phyloP scores from a whole-genome alignment of 2,888 invertebrate species.

The Chalcosyrphus nemorum region DNA sequence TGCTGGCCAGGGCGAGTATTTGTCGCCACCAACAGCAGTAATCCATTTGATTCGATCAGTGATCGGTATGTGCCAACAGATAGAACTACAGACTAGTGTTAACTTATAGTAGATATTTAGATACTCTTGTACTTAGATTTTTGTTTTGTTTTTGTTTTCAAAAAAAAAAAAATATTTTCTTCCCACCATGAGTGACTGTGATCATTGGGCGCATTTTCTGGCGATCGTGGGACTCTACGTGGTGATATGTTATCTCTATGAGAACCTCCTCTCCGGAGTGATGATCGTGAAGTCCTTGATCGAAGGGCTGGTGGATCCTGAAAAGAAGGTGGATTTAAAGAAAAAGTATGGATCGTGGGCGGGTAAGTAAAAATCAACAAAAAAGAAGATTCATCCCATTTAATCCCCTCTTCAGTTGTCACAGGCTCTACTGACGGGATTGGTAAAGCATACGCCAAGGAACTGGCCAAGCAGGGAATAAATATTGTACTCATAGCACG shows the following conservation, averaged over 20 bases:
- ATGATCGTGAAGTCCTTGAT: slow-evolving; percentile 84
- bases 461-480: slow-evolving; percentile 88
- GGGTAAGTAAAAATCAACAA: slow-evolving; percentile 84
- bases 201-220: slow-evolving; percentile 75
- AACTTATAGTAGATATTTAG: slow-evolving; percentile 13
- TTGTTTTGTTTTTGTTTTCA: too few relatives aligned
- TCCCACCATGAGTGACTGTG: slow-evolving; percentile 34
- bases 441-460: slow-evolving; percentile 91
- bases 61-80: slow-evolving; percentile 31
- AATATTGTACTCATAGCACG: slow-evolving; percentile 91
- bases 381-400: too few relatives aligned
- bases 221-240: slow-evolving; percentile 84
- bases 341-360: slow-evolving; percentile 92
- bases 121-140: slow-evolving; percentile 22
- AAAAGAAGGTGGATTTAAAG: slow-evolving; percentile 83
- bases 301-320: slow-evolving; percentile 84
- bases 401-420: slow-evolving; percentile 87
- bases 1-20: slow-evolving; percentile 32
- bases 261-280: slow-evolving; percentile 84
- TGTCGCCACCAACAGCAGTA: slow-evolving; percentile 39
- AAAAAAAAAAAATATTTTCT: too few relatives aligned
- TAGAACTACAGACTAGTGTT: slow-evolving; percentile 16
- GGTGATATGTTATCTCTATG: slow-evolving; percentile 83
- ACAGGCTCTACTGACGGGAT: slow-evolving; percentile 96
- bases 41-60: slow-evolving; percentile 20